Evolutionary conservation across 2,797 vertebrate species (phyloP), one percentile per base, ranked within the genome.

Genomic region (Hoplostethus atlanticus): DNA sequence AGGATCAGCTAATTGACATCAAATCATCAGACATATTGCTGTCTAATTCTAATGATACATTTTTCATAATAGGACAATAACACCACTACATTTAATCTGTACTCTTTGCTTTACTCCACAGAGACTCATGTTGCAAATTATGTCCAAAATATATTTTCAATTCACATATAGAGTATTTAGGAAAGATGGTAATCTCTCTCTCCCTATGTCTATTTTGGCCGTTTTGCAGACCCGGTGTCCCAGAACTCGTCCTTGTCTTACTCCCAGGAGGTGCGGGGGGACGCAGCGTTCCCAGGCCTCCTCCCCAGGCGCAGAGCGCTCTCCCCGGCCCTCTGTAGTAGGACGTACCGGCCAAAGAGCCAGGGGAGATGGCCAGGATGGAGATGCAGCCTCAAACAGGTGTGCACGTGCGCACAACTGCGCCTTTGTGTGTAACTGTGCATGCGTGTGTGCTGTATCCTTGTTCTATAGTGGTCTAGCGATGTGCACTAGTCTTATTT

Each of bases 341-440:
- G 98, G 98, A 5, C 96, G 96, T 46, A 95, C 96, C 0, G 95
- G 95, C 68, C 97, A 97, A 78, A 95, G 98, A 66, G 94, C 96
- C 61, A 89, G 97, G 59, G 98, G 98, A 57, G 98, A 99, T 25
- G 98, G 98, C 31, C 97, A 99, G 80, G 98, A 99, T 0, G 96
- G 97, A 84, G 98, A 99, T 67, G 96, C 95, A 6, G 93, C 81
- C 28, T 97, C 97, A 51, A 96, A 94, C 83, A 98, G 97, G 98
- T 98, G 74, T 93, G 51, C 60, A 1, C 16, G 34, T 46, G 16
- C 36, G 2, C 12, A 6, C 56, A 38, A 5, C 17, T 46, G 1
- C 9, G 25, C 1, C 25, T 38, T 4, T 9, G 54, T 48, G 7
- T 46, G 13, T 57, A 34, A 44, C 13, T 30, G 10, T 1, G 13